Evolutionary conservation across 2,888 invertebrate genomes (phyloP).

Genomic region (Colostygia pectinataria): DNA sequence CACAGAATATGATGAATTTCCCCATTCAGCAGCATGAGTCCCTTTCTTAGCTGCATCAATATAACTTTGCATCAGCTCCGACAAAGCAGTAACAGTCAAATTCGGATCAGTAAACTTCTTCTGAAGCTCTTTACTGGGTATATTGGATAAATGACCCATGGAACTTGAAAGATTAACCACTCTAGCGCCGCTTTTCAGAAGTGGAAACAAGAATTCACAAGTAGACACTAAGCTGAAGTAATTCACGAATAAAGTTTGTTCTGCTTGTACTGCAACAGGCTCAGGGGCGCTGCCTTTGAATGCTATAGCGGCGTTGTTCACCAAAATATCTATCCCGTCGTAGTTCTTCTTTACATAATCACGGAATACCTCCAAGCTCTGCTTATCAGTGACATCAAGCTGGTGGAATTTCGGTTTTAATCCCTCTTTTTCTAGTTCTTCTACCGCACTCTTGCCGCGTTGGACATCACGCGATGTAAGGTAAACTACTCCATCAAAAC

Average conservation of each 20-base stretch:
- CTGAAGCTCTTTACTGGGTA: slow-evolving; percentile 79
- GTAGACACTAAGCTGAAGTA: slow-evolving; percentile 85
- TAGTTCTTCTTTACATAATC: slow-evolving; percentile 84
- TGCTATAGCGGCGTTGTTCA: slow-evolving; percentile 91
- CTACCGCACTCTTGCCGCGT: slow-evolving; percentile 84
- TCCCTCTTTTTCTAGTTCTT: slow-evolving; percentile 81
- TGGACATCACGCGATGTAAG: slow-evolving; percentile 86
- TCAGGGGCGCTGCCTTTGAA: slow-evolving; percentile 84
- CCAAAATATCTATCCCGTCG: slow-evolving; percentile 87
- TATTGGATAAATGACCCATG: slow-evolving; percentile 81
- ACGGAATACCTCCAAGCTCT: slow-evolving; percentile 83
- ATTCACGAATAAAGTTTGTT: slow-evolving; percentile 87
- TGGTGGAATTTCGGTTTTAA: slow-evolving; percentile 85
- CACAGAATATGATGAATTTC: slow-evolving; percentile 85
- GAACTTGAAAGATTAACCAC: slow-evolving; percentile 90
- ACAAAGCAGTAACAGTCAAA: slow-evolving; percentile 82
- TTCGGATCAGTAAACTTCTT: slow-evolving; percentile 75
- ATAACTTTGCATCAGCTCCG: slow-evolving; percentile 85
- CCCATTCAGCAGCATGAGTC: slow-evolving; percentile 75
- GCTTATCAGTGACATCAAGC: slow-evolving; percentile 85
- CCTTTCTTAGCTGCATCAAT: slow-evolving; percentile 79
- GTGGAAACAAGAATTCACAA: slow-evolving; percentile 87
- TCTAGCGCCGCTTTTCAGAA: slow-evolving; percentile 86
- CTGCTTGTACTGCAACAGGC: slow-evolving; percentile 86
- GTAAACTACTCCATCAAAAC: slow-evolving; percentile 87